Percentiles rank a stretch among this genome's conserved stretches.
These are phyloP conservation scores for Thymelicus acteon DNA, from an alignment of 2,888 invertebrate genomes.

Conservation along the genomic window DNA sequence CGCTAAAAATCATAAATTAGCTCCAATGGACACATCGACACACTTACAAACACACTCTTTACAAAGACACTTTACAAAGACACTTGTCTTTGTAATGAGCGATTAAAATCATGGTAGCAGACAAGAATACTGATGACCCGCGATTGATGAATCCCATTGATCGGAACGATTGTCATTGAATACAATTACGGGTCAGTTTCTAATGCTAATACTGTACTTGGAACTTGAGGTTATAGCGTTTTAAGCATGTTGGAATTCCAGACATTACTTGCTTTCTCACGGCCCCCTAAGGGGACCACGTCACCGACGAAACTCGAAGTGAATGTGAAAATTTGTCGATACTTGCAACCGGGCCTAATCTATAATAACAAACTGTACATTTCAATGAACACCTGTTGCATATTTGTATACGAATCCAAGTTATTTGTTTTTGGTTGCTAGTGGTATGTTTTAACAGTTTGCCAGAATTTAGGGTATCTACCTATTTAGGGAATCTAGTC, in stretches of 20 bases:
- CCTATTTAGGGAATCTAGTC: too few species aligned
- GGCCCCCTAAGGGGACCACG: slow-evolving; percentile 63
- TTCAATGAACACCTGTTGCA: too few species aligned
- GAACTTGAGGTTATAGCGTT: slow-evolving; percentile 35
- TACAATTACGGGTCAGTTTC: slow-evolving; percentile 36
- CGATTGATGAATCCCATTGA: slow-evolving; percentile 24
- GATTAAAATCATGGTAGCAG: slow-evolving; percentile 41
- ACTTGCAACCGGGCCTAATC: slow-evolving; percentile 45
- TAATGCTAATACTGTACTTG: slow-evolving; percentile 37
- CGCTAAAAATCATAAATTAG: slow-evolving; percentile 9
- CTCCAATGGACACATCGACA: slow-evolving; percentile 2
- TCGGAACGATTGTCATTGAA: slow-evolving; percentile 20
- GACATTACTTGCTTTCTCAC: slow-evolving; percentile 62
- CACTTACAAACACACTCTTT: too few species aligned
- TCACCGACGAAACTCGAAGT: slow-evolving; percentile 49
- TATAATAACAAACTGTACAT: too few species aligned
- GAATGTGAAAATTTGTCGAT: slow-evolving; percentile 72
- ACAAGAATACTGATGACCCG: slow-evolving; percentile 39
- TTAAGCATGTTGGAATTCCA: slow-evolving; percentile 42
- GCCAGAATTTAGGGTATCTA: too few species aligned
- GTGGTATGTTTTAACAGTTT: too few species aligned
- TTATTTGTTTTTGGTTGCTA: too few species aligned
- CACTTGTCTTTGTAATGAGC: slow-evolving; percentile 41
- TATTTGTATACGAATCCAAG: too few species aligned
- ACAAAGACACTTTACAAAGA: too few species aligned